Conservation (phyloP, 2,797 vertebrate genomes). For the Hemitrygon akajei region DNA sequence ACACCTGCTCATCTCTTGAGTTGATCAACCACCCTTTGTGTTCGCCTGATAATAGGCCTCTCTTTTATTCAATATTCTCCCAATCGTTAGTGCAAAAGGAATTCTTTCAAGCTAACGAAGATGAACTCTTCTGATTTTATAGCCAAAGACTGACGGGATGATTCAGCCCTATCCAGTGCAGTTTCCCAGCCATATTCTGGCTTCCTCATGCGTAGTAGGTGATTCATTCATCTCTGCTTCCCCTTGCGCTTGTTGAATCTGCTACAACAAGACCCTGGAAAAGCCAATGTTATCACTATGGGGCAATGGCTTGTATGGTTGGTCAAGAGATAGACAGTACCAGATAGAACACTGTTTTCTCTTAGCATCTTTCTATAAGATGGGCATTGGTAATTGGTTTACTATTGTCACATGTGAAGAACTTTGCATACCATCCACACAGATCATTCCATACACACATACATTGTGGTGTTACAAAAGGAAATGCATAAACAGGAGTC, state of each 20-base stretch:
- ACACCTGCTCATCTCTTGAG: neutral
- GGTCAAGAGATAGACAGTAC: too few species aligned
- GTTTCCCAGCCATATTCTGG: neutral
- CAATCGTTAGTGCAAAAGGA: neutral
- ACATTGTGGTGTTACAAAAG: too few species aligned
- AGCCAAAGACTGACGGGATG: neutral
- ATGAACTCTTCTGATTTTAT: neutral
- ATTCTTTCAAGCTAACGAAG: neutral
- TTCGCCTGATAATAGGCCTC: neutral
- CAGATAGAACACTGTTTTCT: neutral
- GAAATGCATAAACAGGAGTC: too few species aligned
- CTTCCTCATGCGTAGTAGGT: neutral
- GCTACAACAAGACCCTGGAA: too few species aligned
- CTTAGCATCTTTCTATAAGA: too few species aligned
- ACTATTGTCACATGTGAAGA: too few species aligned
- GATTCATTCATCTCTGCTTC: neutral
- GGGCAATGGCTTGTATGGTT: too few species aligned
- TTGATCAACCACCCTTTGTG: neutral
- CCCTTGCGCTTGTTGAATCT: neutral
- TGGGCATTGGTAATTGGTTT: too few species aligned
- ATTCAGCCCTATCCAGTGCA: neutral
- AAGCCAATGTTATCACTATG: too few species aligned
- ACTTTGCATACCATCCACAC: too few species aligned
- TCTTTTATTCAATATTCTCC: neutral
- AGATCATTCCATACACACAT: too few species aligned